Conservation (phyloP, 2,888 invertebrate species). For the Argyresthia albistria region DNA sequence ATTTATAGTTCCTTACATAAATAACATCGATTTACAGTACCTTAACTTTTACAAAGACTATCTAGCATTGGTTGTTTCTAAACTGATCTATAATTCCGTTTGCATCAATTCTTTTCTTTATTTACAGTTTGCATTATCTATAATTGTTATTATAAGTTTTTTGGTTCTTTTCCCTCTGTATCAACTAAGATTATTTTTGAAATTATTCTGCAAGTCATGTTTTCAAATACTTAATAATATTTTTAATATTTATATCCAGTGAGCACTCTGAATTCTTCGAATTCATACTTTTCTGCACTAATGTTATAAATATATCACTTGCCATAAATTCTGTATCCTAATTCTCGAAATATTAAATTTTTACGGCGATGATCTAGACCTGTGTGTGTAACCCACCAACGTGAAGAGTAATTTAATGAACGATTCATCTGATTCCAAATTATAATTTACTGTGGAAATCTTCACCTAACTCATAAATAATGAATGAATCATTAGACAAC, state of each 20-base stretch:
- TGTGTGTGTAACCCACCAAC: too few relatives aligned
- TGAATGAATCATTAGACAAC: too few relatives aligned
- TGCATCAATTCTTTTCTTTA: background rate
- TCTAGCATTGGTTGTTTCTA: background rate
- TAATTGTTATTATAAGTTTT: background rate
- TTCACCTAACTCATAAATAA: too few relatives aligned
- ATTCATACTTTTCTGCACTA: slow-evolving; percentile 9
- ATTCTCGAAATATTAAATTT: background rate
- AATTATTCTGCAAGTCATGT: background rate
- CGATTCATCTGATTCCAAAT: too few relatives aligned
- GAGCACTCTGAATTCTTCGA: slow-evolving; percentile 12
- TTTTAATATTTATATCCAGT: background rate
- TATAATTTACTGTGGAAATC: too few relatives aligned
- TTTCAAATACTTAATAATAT: too few relatives aligned
- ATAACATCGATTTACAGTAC: background rate
- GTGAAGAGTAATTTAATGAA: too few relatives aligned
- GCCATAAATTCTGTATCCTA: background rate
- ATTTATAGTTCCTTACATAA: slow-evolving; percentile 19
- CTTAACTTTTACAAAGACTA: background rate
- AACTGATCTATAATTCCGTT: background rate
- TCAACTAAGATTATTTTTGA: too few relatives aligned
- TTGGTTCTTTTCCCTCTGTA: background rate
- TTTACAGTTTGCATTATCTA: background rate
- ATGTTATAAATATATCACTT: slow-evolving; percentile 15
- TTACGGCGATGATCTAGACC: background rate